Percentiles rank a stretch among this genome's conserved stretches.
These are phyloP conservation scores for Nothobranchius furzeri DNA, from an alignment of 2,113 vertebrate species.

Conservation along the genomic window DNA sequence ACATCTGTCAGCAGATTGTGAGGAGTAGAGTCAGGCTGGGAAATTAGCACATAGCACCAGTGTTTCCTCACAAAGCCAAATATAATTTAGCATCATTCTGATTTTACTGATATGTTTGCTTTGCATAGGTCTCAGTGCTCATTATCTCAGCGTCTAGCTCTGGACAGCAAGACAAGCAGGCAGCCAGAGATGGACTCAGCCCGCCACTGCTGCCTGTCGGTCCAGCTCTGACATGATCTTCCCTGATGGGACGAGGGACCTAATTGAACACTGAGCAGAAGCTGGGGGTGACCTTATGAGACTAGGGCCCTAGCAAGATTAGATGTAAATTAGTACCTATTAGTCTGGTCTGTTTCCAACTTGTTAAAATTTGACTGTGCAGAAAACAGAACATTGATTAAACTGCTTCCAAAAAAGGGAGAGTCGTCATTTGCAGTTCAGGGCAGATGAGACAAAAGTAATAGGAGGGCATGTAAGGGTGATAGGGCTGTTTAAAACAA, in stretches of 20 bases:
- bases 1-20: constrained; percentile 72
- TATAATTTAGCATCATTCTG: not conserved
- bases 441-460: constrained; percentile 56
- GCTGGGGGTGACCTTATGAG: constrained; percentile 68
- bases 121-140: constrained; percentile 3
- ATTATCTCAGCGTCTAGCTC: constrained; percentile 6
- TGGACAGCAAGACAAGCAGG: constrained; percentile 26
- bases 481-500: constrained; percentile 6
- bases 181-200: constrained; percentile 20
- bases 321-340: constrained; percentile 71
- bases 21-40: constrained; percentile 47
- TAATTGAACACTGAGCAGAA: constrained; percentile 67
- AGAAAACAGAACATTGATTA: constrained; percentile 41
- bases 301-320: constrained; percentile 48
- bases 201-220: constrained; percentile 39
- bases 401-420: constrained; percentile 37
- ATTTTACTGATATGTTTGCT: constrained; percentile 7
- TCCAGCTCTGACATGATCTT: constrained; percentile 70
- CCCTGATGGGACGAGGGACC: constrained; percentile 68
- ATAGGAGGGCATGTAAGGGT: constrained; percentile 57
- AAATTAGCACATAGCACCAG: constrained; percentile 13
- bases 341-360: constrained; percentile 66
- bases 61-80: constrained; percentile 13
- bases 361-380: constrained; percentile 53
- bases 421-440: constrained; percentile 57